Evolutionary conservation across 2,113 vertebrate species (phyloP).

Genomic region (Scomber colias): DNA sequence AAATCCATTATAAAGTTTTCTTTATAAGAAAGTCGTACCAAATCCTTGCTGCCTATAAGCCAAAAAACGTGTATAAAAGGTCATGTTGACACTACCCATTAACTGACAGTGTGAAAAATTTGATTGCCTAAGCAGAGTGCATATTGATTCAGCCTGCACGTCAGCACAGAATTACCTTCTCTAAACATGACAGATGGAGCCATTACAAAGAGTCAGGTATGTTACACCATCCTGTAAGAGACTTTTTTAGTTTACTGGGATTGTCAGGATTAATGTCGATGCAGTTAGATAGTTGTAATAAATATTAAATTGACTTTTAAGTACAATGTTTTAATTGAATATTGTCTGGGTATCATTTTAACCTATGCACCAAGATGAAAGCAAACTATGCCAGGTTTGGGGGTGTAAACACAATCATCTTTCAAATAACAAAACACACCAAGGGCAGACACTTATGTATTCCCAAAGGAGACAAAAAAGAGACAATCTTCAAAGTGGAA

Average conservation of each 20-base stretch:
- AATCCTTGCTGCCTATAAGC: conserved; percentile 23
- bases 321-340: background rate
- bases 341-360: background rate
- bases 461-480: conserved; percentile 34
- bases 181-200: conserved; percentile 47
- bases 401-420: conserved; percentile 17
- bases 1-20: background rate
- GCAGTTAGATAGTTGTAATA: conserved; percentile 5
- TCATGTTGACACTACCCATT: conserved; percentile 15
- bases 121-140: conserved; percentile 22
- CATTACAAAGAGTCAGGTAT: conserved; percentile 26
- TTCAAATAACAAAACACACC: conserved; percentile 39
- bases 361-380: conserved; percentile 6
- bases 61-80: conserved; percentile 13
- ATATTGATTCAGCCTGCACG: conserved; percentile 21
- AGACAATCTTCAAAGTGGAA: conserved; percentile 67
- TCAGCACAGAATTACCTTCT: conserved; percentile 32
- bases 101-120: conserved; percentile 41
- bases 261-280: conserved; percentile 2
- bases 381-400: background rate
- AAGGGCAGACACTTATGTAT: conserved; percentile 55
- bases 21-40: background rate
- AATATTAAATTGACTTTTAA: background rate
- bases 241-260: background rate
- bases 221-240: conserved; percentile 1